phyloP scores from a whole-genome alignment of 2,113 vertebrate genomes.

The Eudyptes chrysolophus region DNA sequence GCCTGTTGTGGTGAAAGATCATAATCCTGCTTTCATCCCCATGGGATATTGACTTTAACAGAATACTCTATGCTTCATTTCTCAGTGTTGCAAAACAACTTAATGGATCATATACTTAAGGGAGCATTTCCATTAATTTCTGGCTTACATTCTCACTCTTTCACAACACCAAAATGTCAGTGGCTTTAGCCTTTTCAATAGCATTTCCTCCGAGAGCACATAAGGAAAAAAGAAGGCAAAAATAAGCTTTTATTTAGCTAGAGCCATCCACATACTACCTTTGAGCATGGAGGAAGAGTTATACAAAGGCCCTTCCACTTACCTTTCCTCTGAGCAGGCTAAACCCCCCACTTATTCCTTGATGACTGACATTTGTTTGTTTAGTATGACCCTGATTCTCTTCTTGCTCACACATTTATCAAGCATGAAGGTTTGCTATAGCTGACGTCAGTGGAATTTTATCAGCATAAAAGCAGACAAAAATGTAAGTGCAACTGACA shows the following conservation, averaged over 20 bases:
- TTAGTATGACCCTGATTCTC: not conserved
- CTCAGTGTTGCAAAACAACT: not conserved
- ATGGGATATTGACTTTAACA: not conserved
- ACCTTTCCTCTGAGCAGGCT: not conserved
- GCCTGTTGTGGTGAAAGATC: not conserved
- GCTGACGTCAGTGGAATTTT: not conserved
- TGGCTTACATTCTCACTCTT: not conserved
- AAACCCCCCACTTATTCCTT: not conserved
- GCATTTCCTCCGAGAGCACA: not conserved
- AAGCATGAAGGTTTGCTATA: not conserved
- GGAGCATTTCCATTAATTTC: conserved; percentile 9
- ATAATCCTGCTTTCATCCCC: not conserved
- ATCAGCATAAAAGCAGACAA: conserved; percentile 1
- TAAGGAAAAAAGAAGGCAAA: not conserved
- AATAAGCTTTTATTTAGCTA: not conserved
- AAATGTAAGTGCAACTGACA: conserved; percentile 2
- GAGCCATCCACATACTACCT: not conserved
- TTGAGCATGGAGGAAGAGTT: not conserved
- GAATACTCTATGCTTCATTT: not conserved
- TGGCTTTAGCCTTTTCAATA: conserved; percentile 13
- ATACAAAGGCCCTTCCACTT: not conserved
- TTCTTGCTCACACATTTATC: not conserved
- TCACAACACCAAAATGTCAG: not conserved
- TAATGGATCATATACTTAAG: not conserved
- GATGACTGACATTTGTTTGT: not conserved